Evolutionary conservation across 2,888 invertebrate species (phyloP), one percentile per base, ranked within the genome.

Genomic region (Rhingia campestris): DNA sequence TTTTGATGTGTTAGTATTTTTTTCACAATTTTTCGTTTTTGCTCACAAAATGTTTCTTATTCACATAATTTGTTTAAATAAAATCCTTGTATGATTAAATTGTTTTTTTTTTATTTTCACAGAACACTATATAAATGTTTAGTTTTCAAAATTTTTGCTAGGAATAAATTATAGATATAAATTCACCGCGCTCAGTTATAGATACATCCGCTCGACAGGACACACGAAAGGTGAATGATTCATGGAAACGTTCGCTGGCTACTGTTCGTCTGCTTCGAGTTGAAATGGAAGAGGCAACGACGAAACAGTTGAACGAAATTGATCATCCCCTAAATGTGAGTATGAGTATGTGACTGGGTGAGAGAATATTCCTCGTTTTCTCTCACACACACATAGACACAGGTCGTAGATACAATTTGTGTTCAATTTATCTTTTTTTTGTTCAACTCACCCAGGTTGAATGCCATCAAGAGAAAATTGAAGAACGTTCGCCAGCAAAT

Each of bases 161-260:
- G n/a, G n/a, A n/a, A n/a, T n/a, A n/a, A n/a, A n/a, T n/a, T n/a
- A n/a, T n/a, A 9, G 4, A 30, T 6, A 39, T 53, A 43, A 59
- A 56, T 66, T 61, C 35, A 58, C 81, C 64, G 59, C 37, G n/a
- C 54, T 39, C 12, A 37, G 12, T 33, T 9, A 14, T 2, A 9
- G 41, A 41, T 10, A 74, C 73, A 58, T 73, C 82, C 79, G 35
- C 58, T 63, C 63, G 30, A 51, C 58, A 79, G 22, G 45, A 79
- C 82, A 69, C 53, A 74, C 79, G 53, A 54, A 79, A 58, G 63
- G 73, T 56, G 82, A 82, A 82, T 82, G 82, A 64, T 59, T 79
- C 43, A 37, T 37, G 9, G 51, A 47, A 30, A 49, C 61, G 64
- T 6, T n/a, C 7, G 37, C n/a, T 61, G 81, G 73, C 61, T 82